A percentile compares a stretch with the other conserved stretches of the same genome.
phyloP scores from a whole-genome alignment of 2,797 vertebrate genomes.

The Otolemur crassicaudatus region DNA sequence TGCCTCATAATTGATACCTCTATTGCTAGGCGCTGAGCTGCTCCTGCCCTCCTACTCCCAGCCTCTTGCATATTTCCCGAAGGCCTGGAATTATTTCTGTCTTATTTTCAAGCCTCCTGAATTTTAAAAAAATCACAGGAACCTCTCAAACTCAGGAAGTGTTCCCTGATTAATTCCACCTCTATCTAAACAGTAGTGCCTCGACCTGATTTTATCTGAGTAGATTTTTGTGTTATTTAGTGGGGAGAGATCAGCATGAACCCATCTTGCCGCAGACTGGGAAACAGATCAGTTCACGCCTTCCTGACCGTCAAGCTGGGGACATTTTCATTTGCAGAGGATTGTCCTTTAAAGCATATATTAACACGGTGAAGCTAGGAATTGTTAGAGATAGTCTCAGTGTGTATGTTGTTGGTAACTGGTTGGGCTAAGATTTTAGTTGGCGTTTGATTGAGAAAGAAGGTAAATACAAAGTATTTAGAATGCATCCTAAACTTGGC shows the following conservation, averaged over 20 bases:
- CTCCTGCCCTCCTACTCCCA: constrained; percentile 38
- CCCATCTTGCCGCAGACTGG: background rate
- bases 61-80: constrained; percentile 65
- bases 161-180: constrained; percentile 64
- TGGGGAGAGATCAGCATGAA: background rate
- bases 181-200: constrained; percentile 35
- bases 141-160: constrained; percentile 53
- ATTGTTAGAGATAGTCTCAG: background rate
- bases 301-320: background rate
- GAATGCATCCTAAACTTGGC: constrained; percentile 12
- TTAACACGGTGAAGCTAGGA: background rate
- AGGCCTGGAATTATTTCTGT: constrained; percentile 70
- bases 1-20: constrained; percentile 13
- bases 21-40: background rate
- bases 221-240: background rate
- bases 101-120: constrained; percentile 63
- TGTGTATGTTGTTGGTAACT: background rate
- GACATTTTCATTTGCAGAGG: background rate
- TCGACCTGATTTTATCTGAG: background rate
- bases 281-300: background rate
- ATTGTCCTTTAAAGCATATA: background rate
- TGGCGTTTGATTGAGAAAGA: constrained; percentile 29
- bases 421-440: constrained; percentile 9
- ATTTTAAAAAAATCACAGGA: constrained; percentile 71
- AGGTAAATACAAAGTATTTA: constrained; percentile 11